Conservation (phyloP, 2,113 vertebrate genomes). For the Marmota monax region DNA sequence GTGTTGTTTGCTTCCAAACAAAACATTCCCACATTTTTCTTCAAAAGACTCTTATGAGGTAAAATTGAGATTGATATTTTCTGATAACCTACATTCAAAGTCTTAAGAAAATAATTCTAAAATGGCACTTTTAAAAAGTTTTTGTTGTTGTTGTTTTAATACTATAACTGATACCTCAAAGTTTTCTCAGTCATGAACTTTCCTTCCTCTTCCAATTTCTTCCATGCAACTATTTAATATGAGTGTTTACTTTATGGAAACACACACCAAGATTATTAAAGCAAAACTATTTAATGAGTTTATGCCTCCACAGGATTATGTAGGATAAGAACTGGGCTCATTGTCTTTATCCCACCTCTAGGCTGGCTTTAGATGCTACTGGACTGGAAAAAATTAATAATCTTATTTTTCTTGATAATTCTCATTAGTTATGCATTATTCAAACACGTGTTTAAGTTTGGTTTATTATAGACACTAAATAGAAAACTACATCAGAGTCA, state of each 20-base stretch:
- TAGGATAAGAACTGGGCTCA: slow-evolving; percentile 26
- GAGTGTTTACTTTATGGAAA: slow-evolving; percentile 34
- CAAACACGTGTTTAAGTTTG: slow-evolving; percentile 52
- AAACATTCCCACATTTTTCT: not conserved
- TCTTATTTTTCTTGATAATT: slow-evolving; percentile 56
- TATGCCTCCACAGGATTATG: slow-evolving; percentile 21
- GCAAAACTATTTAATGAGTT: slow-evolving; percentile 64
- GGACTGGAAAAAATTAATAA: slow-evolving; percentile 43
- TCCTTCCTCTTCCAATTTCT: not conserved
- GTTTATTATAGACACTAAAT: slow-evolving; percentile 57
- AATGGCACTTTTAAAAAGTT: not conserved
- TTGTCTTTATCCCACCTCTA: slow-evolving; percentile 31
- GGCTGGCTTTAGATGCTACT: slow-evolving; percentile 31
- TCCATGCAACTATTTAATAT: not conserved
- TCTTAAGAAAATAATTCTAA: not conserved
- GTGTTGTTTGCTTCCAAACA: slow-evolving; percentile 36
- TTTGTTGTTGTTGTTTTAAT: not conserved
- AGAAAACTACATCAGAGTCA: slow-evolving; percentile 7
- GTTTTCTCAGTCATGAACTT: slow-evolving; percentile 17
- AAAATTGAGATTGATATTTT: not conserved
- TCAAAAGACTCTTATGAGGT: not conserved
- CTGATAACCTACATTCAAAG: not conserved
- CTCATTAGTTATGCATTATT: slow-evolving; percentile 51
- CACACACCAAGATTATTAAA: slow-evolving; percentile 44
- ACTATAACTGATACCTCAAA: not conserved